Conservation (phyloP, 2,113 vertebrate genomes). For the Catharus bicknelli region DNA sequence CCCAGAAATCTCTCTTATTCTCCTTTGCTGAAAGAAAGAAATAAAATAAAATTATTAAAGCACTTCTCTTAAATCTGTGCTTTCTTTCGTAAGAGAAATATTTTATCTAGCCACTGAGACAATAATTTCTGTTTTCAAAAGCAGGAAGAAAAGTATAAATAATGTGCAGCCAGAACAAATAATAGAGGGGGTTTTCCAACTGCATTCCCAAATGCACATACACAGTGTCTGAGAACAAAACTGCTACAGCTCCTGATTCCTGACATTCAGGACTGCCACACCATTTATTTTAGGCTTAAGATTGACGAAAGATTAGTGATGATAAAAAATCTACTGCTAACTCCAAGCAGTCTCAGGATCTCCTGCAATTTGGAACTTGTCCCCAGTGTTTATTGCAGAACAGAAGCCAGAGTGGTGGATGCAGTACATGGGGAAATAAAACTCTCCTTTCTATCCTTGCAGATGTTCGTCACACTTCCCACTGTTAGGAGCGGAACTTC, state of each 20-base stretch:
- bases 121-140: conserved; percentile 58
- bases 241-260: background rate
- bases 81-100: conserved; percentile 51
- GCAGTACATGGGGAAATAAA: background rate
- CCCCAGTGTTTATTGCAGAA: background rate
- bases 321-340: conserved; percentile 6
- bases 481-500: background rate
- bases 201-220: background rate
- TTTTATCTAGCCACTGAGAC: conserved; percentile 25
- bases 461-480: background rate
- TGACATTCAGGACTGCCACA: background rate
- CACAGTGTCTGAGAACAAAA: background rate
- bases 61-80: background rate
- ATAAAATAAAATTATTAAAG: background rate
- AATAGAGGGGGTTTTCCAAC: conserved; percentile 22
- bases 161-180: conserved; percentile 22
- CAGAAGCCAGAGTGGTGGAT: background rate
- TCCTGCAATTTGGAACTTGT: background rate
- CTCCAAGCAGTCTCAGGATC: background rate
- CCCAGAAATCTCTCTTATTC: background rate
- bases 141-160: conserved; percentile 67
- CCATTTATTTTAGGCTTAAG: conserved; percentile 23
- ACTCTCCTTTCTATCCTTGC: background rate
- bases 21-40: background rate
- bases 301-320: conserved; percentile 18